phyloP scores from a whole-genome alignment of 2,888 invertebrate genomes.

The Glaucopsyche alexis region DNA sequence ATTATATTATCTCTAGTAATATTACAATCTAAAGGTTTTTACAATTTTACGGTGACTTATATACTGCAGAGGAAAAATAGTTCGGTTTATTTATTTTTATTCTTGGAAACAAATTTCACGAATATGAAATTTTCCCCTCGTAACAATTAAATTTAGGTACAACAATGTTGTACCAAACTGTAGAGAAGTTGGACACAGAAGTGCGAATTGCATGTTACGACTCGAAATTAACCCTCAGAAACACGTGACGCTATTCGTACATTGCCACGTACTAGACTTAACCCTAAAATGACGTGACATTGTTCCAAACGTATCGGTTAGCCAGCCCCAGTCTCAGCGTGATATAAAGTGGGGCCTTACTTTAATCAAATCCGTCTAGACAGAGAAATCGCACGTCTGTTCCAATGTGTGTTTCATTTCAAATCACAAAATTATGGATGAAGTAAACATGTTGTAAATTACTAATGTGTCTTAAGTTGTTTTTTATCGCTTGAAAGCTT shows the following conservation, averaged over 20 bases:
- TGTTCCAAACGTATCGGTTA: neutral
- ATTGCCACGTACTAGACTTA: neutral
- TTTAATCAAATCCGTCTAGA: conserved; percentile 17
- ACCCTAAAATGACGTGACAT: conserved; percentile 9
- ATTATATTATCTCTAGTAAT: no score
- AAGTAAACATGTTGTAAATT: no score
- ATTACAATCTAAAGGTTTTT: no score
- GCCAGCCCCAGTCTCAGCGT: neutral
- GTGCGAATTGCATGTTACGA: conserved; percentile 1
- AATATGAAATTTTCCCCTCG: no score
- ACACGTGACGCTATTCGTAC: neutral
- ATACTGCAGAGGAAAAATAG: no score
- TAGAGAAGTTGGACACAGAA: neutral
- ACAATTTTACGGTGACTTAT: no score
- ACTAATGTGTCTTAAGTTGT: no score
- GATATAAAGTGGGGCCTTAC: conserved; percentile 9
- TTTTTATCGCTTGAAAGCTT: no score
- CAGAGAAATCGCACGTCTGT: neutral
- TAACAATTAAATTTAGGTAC: no score
- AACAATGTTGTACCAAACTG: neutral
- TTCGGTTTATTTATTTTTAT: no score
- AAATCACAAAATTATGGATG: neutral
- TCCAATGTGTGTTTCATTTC: neutral
- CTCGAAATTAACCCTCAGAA: neutral
- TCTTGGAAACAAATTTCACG: no score